Conservation (phyloP, 2,888 invertebrate species). For the Hoplodrina blanda region DNA sequence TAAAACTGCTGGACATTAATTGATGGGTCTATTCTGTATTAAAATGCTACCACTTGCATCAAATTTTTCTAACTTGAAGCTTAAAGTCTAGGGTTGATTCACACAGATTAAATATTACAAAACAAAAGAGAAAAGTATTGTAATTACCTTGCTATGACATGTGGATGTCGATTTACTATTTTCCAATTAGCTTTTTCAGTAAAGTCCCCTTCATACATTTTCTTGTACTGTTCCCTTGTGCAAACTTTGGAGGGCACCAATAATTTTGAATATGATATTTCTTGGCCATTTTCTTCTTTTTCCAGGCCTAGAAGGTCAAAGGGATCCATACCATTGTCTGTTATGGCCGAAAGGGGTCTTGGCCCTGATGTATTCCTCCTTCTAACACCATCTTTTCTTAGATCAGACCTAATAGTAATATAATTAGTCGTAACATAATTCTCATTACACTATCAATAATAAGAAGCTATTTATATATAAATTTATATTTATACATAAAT, state of each 20-base stretch:
- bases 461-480: too few relatives aligned
- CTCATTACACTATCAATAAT: not conserved
- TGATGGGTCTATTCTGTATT: conserved; percentile 22
- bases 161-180: conserved; percentile 85
- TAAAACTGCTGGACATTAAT: conserved; percentile 25
- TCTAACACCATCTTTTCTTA: conserved; percentile 93
- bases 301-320: conserved; percentile 96
- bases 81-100: conserved; percentile 3
- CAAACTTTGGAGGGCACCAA: conserved; percentile 93
- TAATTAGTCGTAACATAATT: not conserved
- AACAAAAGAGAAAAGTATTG: conserved; percentile 2
- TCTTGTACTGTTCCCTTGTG: conserved; percentile 85
- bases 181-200: conserved; percentile 85
- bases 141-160: conserved; percentile 91
- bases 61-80: not conserved
- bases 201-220: conserved; percentile 87
- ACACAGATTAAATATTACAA: conserved; percentile 22
- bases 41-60: conserved; percentile 17
- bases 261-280: conserved; percentile 96
- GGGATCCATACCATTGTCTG: conserved; percentile 95
- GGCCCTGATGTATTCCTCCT: conserved; percentile 95
- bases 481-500: too few relatives aligned
- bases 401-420: conserved; percentile 84
- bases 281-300: conserved; percentile 96
- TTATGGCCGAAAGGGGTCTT: conserved; percentile 95